Base-by-base conservation (phyloP, 1,140 invertebrate genomes). In the Onthophagus taurus region DNA sequence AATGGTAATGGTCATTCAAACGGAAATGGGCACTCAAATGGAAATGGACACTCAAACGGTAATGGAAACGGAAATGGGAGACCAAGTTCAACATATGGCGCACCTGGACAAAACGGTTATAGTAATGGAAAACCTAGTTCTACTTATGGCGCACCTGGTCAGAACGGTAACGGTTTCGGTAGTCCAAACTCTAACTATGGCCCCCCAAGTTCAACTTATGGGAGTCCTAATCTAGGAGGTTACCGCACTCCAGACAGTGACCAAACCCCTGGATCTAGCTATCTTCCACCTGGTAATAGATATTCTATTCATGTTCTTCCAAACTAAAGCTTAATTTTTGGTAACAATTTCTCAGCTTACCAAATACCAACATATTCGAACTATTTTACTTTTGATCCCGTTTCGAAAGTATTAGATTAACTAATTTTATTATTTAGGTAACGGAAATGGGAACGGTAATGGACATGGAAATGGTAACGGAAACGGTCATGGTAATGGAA, bases 1-100 rank as follows among this genome's bases (percentile, higher is more conserved):
- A 47, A 46, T 46, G 45, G 33, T 13, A 51, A 50, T 41, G 52
- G 52, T 13, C 46, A 45, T 14, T 36, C 46, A 9, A 47, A 44
- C 16, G 42, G 42, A 9, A 47, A 45, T 31, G 42, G 30, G 18
- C 41, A 43, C 39, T 38, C 44, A 29, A 33, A 48, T 45, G 42
- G 41, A 31, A 31, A 46, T 26, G 23, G 30, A n/a, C 50, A 53
- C 44, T 50, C 52, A 16, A 45, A 45, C 42, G 45, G 49, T 33
- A 46, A 39, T 54, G 46, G 49, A 13, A 42, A 49, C 48, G 47
- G 51, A 17, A 43, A 43, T 29, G 30, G 41, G 17, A 7, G 19
- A 2, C 48, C 44, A 26, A 45, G 47, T 7, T 41, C 38, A 14
- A 26, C 20, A 5, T 38, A 45, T 12, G 44, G 35, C 11, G 7